Base-by-base conservation (phyloP, 1,140 invertebrate genomes). In the Linepithema humile region DNA sequence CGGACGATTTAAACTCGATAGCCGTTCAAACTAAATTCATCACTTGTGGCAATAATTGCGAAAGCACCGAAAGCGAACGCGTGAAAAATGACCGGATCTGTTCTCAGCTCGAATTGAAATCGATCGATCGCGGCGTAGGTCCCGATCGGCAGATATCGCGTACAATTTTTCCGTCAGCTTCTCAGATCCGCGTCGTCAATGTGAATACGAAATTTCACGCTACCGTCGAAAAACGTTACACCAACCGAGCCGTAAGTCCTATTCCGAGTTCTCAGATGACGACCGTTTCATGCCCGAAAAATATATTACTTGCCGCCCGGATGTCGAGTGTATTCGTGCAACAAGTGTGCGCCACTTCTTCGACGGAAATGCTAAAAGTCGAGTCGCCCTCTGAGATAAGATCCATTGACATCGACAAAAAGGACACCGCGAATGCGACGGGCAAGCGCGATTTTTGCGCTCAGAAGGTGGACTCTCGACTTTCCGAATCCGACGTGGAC, bases 131-230 rank as follows among this genome's bases (percentile, higher is more conserved):
- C 6, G 10, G 0, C 17, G n/a, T 10, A n/a, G 32, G 12, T 50
- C 32, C 32, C 23, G 48, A 77, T 65, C 9, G 15, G 5, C 12
- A 10, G 26, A 32, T 75, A 48, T 20, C 43, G 2, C 57, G 12
- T 2, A 12, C 43, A 20, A 5, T 57, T 17, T 80, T 45, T 45
- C 62, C 64, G n/a, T 17, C 20, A 35, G 32, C 26, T 0, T 65
- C 85, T 7, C 32, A 74, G 17, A 17, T 84, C 15, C 60, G 45
- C 6, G 45, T 83, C 7, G 38, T 69, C 29, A 69, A 67, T 0
- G 53, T 80, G 12, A 88, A 87, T 15, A 84, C 83, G 17, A 35
- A 84, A 26, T 35, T 77, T 40, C 32, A 32, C 1, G 26, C 75
- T 0, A 70, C 50, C 0, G 9, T 78, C 6, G 70, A 83, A 12